Percentiles rank a stretch among this genome's conserved stretches.
Evolutionary conservation across 1,140 invertebrate species (phyloP).

Genomic region (Dreissena rostriformis): DNA sequence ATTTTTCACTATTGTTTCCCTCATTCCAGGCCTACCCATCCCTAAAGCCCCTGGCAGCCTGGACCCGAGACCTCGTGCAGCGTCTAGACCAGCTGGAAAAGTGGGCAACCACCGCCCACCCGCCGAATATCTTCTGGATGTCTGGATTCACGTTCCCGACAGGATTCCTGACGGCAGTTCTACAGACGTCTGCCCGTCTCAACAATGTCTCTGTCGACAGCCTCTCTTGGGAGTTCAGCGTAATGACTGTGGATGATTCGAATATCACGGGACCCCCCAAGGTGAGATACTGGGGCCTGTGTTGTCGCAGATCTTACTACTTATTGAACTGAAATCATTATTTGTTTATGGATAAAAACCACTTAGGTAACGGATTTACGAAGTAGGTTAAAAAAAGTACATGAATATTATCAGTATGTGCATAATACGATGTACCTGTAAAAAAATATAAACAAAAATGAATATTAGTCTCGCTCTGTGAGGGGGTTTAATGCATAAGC

Average conservation of each 20-base stretch:
- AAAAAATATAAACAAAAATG: too few species aligned
- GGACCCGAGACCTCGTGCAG: conserved; percentile 89
- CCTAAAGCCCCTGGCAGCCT: conserved; percentile 90
- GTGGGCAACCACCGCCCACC: conserved; percentile 88
- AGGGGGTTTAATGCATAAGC: too few species aligned
- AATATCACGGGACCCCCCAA: conserved; percentile 80
- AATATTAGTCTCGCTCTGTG: too few species aligned
- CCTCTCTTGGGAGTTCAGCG: conserved; percentile 82
- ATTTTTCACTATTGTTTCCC: too few species aligned
- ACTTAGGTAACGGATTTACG: too few species aligned
- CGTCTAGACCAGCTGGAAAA: conserved; percentile 88
- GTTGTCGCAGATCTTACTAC: too few species aligned
- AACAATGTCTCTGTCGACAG: conserved; percentile 82
- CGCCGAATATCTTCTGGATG: conserved; percentile 89
- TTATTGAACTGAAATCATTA: too few species aligned
- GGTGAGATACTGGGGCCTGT: conserved; percentile 61
- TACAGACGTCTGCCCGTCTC: conserved; percentile 80
- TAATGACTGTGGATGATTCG: conserved; percentile 80
- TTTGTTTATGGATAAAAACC: too few species aligned
- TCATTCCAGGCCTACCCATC: conserved; percentile 87
- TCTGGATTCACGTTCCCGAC: conserved; percentile 82
- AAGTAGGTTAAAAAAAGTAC: too few species aligned
- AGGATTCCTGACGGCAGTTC: conserved; percentile 81
- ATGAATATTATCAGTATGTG: too few species aligned
- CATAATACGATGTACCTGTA: too few species aligned